A percentile compares a stretch with the other conserved stretches of the same genome.
Evolutionary conservation across 2,888 invertebrate genomes (phyloP).

Genomic region (Trachelus iudaicus): DNA sequence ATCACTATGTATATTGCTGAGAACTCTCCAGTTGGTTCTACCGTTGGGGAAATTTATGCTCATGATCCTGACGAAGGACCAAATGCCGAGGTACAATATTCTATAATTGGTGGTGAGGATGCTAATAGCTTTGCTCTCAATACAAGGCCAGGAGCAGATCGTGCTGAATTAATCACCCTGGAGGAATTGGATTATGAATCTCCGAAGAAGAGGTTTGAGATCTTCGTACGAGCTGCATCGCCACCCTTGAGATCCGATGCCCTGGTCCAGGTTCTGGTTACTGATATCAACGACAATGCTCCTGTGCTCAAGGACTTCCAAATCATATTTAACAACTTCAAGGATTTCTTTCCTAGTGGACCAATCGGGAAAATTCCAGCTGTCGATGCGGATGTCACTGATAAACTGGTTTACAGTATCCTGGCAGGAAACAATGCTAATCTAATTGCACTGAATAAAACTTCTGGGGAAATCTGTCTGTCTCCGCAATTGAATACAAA

Average conservation of each 20-base stretch:
- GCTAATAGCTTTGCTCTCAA: constrained; percentile 86
- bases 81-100: constrained; percentile 93
- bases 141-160: constrained; percentile 83
- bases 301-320: constrained; percentile 92
- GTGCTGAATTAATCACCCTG: constrained; percentile 89
- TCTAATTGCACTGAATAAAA: constrained; percentile 84
- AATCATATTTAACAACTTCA: constrained; percentile 95
- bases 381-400: constrained; percentile 93
- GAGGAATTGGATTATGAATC: constrained; percentile 96
- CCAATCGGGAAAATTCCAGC: constrained; percentile 93
- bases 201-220: constrained; percentile 87
- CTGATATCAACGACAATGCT: constrained; percentile 95
- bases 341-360: constrained; percentile 92
- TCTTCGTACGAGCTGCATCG: constrained; percentile 90
- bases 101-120: constrained; percentile 94
- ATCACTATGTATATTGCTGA: constrained; percentile 91
- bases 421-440: constrained; percentile 94
- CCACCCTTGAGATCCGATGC: constrained; percentile 91
- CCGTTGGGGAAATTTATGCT: constrained; percentile 90
- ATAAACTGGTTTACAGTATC: constrained; percentile 85
- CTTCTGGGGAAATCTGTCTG: constrained; percentile 84
- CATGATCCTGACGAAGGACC: constrained; percentile 93
- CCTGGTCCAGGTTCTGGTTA: constrained; percentile 87
- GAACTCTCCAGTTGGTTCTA: constrained; percentile 96
- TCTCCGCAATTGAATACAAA: constrained; percentile 96